A percentile compares a stretch with the other conserved stretches of the same genome.
These are phyloP conservation scores for Cercocebus atys DNA, from an alignment of 2,113 vertebrate genomes.

Conservation along the genomic window DNA sequence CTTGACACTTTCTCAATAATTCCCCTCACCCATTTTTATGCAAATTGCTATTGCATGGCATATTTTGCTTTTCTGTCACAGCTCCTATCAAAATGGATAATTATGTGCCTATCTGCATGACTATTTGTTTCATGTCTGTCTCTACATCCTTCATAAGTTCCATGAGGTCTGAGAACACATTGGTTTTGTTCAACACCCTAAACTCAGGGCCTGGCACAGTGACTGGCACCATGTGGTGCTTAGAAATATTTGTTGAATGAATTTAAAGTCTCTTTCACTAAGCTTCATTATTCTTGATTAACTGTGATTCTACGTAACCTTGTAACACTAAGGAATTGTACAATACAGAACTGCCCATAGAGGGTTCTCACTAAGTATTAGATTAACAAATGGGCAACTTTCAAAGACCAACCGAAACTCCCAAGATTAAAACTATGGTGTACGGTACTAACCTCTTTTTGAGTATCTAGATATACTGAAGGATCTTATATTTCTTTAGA, in stretches of 20 bases:
- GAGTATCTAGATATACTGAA: not conserved
- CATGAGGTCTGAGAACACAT: not conserved
- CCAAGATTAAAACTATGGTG: not conserved
- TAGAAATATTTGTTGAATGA: not conserved
- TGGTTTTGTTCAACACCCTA: not conserved
- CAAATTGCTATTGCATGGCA: not conserved
- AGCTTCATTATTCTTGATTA: not conserved
- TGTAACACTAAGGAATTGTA: not conserved
- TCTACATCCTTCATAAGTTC: not conserved
- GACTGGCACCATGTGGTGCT: not conserved
- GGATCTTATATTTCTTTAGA: not conserved
- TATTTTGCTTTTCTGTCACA: not conserved
- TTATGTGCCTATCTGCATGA: not conserved
- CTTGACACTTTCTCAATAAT: not conserved
- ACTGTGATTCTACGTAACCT: not conserved
- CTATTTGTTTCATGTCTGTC: not conserved
- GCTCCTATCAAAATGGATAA: not conserved
- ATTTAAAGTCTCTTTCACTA: not conserved
- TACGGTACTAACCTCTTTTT: not conserved
- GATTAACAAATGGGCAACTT: not conserved
- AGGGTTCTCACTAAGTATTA: not conserved
- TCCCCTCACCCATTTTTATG: not conserved
- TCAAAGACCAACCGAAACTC: constrained; percentile 14
- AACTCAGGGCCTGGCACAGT: not conserved
- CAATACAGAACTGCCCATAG: not conserved